These are phyloP conservation scores for Cotesia congregata DNA, from an alignment of 2,888 invertebrate species.

Conservation along the genomic window DNA sequence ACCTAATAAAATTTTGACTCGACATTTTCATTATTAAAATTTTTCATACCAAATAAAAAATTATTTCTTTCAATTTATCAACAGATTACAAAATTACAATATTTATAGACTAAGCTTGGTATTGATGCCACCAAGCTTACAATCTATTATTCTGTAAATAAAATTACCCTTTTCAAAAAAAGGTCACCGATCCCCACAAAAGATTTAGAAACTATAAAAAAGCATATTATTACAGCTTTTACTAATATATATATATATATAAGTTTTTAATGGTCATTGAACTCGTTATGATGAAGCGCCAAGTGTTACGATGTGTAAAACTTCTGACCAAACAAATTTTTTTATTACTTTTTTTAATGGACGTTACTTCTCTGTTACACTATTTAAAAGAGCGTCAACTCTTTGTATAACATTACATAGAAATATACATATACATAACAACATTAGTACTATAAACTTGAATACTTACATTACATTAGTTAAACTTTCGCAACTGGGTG, in stretches of 20 bases:
- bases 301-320: constrained; percentile 26
- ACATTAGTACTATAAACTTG: constrained; percentile 24
- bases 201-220: neutral
- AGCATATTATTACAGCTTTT: neutral
- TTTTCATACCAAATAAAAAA: too few relatives aligned
- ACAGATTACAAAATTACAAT: too few relatives aligned
- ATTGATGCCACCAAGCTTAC: too few relatives aligned
- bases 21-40: too few relatives aligned
- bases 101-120: too few relatives aligned
- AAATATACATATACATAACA: constrained; percentile 19
- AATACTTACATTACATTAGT: constrained; percentile 13
- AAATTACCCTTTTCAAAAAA: too few relatives aligned
- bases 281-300: constrained; percentile 5
- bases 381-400: neutral
- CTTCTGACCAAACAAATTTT: constrained; percentile 37
- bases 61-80: too few relatives aligned
- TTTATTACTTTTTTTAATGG: constrained; percentile 28
- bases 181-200: neutral
- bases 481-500: constrained; percentile 35
- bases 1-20: too few relatives aligned
- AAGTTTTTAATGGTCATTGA: constrained; percentile 13
- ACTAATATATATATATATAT: neutral
- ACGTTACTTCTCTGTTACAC: neutral
- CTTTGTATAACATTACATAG: neutral
- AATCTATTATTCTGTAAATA: too few relatives aligned